Conservation (phyloP, 2,888 invertebrate genomes). For the Lysandra coridon region DNA sequence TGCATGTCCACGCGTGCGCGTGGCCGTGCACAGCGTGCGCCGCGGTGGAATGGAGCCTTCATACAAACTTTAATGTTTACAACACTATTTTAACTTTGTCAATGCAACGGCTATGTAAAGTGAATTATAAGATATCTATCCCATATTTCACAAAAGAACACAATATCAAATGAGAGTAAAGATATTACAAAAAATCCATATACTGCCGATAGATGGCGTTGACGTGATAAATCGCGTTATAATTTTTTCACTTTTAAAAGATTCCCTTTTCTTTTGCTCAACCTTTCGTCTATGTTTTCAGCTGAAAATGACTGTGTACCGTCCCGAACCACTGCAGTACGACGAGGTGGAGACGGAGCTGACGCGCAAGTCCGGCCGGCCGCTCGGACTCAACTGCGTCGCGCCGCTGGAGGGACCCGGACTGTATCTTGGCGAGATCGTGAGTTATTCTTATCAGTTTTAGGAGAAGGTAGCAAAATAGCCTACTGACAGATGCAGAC, state of each 20-base stretch:
- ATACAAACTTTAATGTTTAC: no score
- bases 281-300: slow-evolving; percentile 54
- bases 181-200: background rate
- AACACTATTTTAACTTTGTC: no score
- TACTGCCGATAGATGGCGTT: background rate
- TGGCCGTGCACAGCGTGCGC: no score
- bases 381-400: slow-evolving; percentile 92
- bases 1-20: no score
- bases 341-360: slow-evolving; percentile 90
- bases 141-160: no score
- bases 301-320: slow-evolving; percentile 92
- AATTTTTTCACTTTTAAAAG: background rate
- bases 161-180: no score
- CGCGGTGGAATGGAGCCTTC: no score
- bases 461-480: no score
- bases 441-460: slow-evolving; percentile 67
- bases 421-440: slow-evolving; percentile 96
- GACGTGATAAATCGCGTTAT: background rate
- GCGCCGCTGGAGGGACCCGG: slow-evolving; percentile 83
- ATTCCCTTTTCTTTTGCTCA: background rate
- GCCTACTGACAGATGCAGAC: no score
- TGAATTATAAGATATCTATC: no score
- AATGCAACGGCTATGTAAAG: no score
- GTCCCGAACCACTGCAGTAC: slow-evolving; percentile 85
- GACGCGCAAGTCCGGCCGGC: slow-evolving; percentile 92